A percentile compares a stretch with the other conserved stretches of the same genome.
Conservation (phyloP, 2,888 invertebrate species). For the Drosophila mercatorum region DNA sequence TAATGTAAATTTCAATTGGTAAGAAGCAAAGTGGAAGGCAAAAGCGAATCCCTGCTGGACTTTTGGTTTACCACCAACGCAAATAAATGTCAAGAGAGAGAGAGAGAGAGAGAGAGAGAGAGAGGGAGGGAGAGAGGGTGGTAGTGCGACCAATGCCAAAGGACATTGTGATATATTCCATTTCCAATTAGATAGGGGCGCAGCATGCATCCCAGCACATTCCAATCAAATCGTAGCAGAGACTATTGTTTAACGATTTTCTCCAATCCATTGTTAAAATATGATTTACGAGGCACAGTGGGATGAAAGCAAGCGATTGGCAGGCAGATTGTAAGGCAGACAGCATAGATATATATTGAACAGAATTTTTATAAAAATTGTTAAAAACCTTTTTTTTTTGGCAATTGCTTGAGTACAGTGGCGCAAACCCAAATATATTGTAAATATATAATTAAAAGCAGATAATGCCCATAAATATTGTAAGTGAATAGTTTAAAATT, state of each 20-base stretch:
- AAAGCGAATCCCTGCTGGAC: conserved; percentile 22
- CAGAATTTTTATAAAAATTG: too few species aligned
- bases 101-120: background rate
- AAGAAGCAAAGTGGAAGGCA: conserved; percentile 1
- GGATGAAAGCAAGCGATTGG: background rate
- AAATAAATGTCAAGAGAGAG: conserved; percentile 30
- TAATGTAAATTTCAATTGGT: conserved; percentile 54
- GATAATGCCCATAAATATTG: too few species aligned
- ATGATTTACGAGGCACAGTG: conserved; percentile 1
- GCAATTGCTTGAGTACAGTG: too few species aligned
- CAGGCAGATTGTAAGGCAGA: too few species aligned
- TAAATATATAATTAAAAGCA: too few species aligned
- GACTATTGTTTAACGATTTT: background rate
- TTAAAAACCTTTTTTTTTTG: too few species aligned
- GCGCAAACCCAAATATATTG: too few species aligned
- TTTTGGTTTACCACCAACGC: conserved; percentile 15
- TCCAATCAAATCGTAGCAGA: background rate
- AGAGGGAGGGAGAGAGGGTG: background rate
- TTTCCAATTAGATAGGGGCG: conserved; percentile 40
- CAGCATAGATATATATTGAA: too few species aligned
- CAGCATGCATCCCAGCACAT: background rate
- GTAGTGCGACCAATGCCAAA: conserved; percentile 9
- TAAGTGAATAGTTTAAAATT: too few species aligned
- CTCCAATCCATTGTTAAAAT: background rate
- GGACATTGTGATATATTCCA: conserved; percentile 24